Conservation (phyloP, 2,888 invertebrate species). For the Nomada ruficornis region DNA sequence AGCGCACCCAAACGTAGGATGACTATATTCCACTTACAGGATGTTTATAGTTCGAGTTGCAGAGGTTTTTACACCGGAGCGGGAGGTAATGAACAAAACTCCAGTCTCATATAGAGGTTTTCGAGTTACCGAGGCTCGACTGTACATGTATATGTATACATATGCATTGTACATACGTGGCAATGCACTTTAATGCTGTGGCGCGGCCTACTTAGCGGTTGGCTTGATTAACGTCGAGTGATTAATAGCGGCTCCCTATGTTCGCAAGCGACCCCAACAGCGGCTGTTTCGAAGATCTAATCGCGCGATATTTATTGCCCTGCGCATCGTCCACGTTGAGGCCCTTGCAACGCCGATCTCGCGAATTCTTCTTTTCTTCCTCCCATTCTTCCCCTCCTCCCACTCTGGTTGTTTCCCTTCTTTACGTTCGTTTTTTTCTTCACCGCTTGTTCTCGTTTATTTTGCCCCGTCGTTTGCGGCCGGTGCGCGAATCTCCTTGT, state of each 20-base stretch:
- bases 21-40: too few relatives aligned
- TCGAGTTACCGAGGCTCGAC: too few relatives aligned
- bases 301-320: conserved; percentile 82
- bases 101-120: too few relatives aligned
- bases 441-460: conserved; percentile 31
- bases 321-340: conserved; percentile 73
- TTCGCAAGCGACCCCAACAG: conserved; percentile 72
- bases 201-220: conserved; percentile 82
- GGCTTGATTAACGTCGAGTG: conserved; percentile 82
- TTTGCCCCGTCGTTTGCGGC: conserved; percentile 25
- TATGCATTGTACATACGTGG: conserved; percentile 55
- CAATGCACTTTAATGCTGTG: conserved; percentile 77
- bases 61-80: too few relatives aligned
- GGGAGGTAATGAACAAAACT: too few relatives aligned
- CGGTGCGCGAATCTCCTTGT: conserved; percentile 21
- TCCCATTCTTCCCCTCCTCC: conserved; percentile 3
- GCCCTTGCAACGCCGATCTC: conserved; percentile 70
- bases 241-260: conserved; percentile 80
- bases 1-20: too few relatives aligned
- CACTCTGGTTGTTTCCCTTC: neutral
- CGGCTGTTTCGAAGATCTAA: conserved; percentile 78
- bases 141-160: neutral
- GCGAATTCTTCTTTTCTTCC: conserved; percentile 58
- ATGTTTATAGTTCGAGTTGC: too few relatives aligned
- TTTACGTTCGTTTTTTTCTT: conserved; percentile 14